These are phyloP conservation scores for Perognathus longimembris DNA, from an alignment of 2,113 vertebrate species.

Conservation along the genomic window DNA sequence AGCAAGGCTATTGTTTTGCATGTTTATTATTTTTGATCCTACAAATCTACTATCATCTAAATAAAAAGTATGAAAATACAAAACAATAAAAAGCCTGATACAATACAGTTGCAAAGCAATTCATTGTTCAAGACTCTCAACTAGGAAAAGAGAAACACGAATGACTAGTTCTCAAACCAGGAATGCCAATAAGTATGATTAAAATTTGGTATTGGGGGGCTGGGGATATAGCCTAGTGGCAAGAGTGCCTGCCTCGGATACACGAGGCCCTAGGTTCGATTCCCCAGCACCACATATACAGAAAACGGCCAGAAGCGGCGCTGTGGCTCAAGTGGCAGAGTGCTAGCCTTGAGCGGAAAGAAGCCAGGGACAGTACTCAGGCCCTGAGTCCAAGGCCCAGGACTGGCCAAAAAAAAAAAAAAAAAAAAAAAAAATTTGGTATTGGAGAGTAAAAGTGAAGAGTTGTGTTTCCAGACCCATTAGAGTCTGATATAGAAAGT, in stretches of 20 bases:
- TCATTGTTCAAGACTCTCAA: not conserved
- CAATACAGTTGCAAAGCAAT: not conserved
- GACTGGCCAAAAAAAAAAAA: too few species aligned
- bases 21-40: slow-evolving; percentile 54
- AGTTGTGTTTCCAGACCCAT: not conserved
- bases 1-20: slow-evolving; percentile 44
- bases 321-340: too few species aligned
- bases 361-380: too few species aligned
- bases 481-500: not conserved
- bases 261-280: too few species aligned
- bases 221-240: too few species aligned
- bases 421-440: too few species aligned
- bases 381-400: too few species aligned
- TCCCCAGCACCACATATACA: too few species aligned
- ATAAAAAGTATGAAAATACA: slow-evolving; percentile 56
- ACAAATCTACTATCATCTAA: slow-evolving; percentile 45
- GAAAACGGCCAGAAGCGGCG: too few species aligned
- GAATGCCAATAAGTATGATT: not conserved
- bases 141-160: not conserved
- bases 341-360: too few species aligned
- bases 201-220: slow-evolving; percentile 4
- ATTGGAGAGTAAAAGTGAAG: not conserved
- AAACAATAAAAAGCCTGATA: slow-evolving; percentile 30
- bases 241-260: too few species aligned
- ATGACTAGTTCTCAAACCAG: not conserved